phyloP scores from a whole-genome alignment of 2,113 vertebrate species.

The Corythornis cristatus region DNA sequence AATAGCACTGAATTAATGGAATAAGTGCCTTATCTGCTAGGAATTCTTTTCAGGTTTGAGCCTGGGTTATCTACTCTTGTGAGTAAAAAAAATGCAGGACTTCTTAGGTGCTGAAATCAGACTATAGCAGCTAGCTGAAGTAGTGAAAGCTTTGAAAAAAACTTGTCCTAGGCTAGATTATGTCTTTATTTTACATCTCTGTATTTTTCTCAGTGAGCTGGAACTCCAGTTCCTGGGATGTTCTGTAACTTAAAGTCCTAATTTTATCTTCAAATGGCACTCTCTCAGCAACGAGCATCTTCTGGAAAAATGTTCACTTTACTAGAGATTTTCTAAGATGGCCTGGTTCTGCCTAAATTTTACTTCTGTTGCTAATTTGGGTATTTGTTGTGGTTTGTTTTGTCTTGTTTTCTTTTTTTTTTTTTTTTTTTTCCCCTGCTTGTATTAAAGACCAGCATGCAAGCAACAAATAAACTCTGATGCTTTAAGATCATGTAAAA shows the following conservation, averaged over 20 bases:
- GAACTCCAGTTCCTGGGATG: background rate
- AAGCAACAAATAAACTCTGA: background rate
- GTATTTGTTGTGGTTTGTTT: background rate
- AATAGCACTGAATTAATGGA: background rate
- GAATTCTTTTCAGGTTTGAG: background rate
- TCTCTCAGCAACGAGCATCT: background rate
- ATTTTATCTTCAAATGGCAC: background rate
- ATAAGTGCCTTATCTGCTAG: background rate
- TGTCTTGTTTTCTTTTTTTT: rapidly evolving
- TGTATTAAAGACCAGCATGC: background rate
- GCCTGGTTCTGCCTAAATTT: background rate
- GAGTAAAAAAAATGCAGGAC: background rate
- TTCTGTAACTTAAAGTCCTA: background rate
- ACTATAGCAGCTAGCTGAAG: background rate
- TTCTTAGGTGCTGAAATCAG: background rate
- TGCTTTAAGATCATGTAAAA: background rate
- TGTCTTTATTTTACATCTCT: background rate
- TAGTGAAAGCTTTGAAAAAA: background rate
- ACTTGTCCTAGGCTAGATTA: background rate
- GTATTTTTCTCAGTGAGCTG: background rate
- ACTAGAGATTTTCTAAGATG: background rate
- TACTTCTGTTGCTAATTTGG: background rate
- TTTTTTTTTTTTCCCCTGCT: background rate
- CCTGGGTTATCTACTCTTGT: background rate
- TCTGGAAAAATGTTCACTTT: background rate